Base-by-base conservation (phyloP, 2,797 vertebrate genomes). In the Triplophysa yarkandensis region DNA sequence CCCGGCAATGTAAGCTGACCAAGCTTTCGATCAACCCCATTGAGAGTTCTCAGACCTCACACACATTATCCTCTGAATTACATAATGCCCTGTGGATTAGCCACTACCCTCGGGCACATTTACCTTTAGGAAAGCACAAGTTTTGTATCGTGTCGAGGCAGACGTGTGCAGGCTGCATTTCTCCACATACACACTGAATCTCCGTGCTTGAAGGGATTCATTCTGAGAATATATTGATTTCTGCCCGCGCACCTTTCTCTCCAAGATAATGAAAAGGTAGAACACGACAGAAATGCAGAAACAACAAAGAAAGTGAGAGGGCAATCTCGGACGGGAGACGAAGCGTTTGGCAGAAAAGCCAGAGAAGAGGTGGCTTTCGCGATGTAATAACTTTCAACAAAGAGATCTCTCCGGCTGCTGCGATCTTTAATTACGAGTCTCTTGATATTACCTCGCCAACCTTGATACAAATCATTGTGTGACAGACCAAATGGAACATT, bases 391-490 rank as follows among this genome's bases (percentile, higher is more conserved):
- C 72, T 80, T 74, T 71, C 82, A 86, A 88, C 84, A 87, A 90
- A 86, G 85, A 14, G 23, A 68, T 83, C 82, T 78, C 81, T 80
- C 74, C 62, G 79, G 85, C 82, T 83, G 84, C 72, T 83, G 78
- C 75, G 82, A 86, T 81, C 87, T 88, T 89, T 91, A 91, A 91
- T 90, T 90, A 90, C 68, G 71, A 17, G 81, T 80, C 81, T 77
- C 77, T 46, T 76, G 80, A 82, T 86, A 86, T 89, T 83, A 86
- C 86, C 82, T 82, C 65, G 16, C 82, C 83, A 89, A 85, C 86
- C 84, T 85, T 82, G 86, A 90, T 87, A 80, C 85, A 86, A 88
- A 90, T 90, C 87, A 84, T 81, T 74, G 71, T 66, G 77, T 64
- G 77, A 85, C 68, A 68, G 79, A 80, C 79, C 82, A 87, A 87